These are phyloP conservation scores for Hiodon alosoides DNA, from an alignment of 2,113 vertebrate genomes.

Conservation along the genomic window DNA sequence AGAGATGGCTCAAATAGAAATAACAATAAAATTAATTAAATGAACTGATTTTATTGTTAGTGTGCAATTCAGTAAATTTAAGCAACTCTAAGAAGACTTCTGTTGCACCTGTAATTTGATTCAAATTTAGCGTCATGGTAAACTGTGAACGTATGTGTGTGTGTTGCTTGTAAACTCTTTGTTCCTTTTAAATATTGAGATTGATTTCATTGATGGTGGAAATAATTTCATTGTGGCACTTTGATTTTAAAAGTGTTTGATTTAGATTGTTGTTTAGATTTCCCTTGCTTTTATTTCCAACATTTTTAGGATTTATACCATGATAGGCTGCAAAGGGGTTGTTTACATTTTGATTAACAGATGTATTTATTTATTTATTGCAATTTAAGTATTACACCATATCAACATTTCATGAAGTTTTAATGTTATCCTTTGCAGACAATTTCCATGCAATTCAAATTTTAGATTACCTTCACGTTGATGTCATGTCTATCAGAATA, in stretches of 20 bases:
- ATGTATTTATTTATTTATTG: conserved; percentile 56
- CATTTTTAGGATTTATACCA: conserved; percentile 53
- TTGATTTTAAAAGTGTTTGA: conserved; percentile 20
- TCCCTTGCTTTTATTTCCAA: conserved; percentile 38
- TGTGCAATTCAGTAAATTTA: conserved; percentile 86
- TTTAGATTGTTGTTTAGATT: conserved; percentile 29
- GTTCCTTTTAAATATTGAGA: conserved; percentile 4
- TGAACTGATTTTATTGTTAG: conserved; percentile 73
- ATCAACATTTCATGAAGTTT: conserved; percentile 15
- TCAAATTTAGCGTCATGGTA: conserved; percentile 69
- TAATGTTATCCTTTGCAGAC: conserved; percentile 11
- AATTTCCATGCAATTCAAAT: not conserved
- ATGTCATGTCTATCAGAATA: not conserved
- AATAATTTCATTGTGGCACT: conserved; percentile 10
- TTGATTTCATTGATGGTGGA: conserved; percentile 10
- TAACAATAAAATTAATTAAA: conserved; percentile 71
- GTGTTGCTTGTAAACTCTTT: conserved; percentile 39
- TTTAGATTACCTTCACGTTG: conserved; percentile 8
- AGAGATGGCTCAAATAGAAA: conserved; percentile 50
- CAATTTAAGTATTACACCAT: conserved; percentile 4
- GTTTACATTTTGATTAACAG: conserved; percentile 51
- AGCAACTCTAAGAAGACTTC: conserved; percentile 77
- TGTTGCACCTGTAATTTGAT: conserved; percentile 74
- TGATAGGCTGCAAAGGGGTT: conserved; percentile 41
- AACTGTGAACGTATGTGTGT: conserved; percentile 51